Evolutionary conservation across 2,797 vertebrate species (phyloP).

Genomic region (Basileuterus tristriatus): DNA sequence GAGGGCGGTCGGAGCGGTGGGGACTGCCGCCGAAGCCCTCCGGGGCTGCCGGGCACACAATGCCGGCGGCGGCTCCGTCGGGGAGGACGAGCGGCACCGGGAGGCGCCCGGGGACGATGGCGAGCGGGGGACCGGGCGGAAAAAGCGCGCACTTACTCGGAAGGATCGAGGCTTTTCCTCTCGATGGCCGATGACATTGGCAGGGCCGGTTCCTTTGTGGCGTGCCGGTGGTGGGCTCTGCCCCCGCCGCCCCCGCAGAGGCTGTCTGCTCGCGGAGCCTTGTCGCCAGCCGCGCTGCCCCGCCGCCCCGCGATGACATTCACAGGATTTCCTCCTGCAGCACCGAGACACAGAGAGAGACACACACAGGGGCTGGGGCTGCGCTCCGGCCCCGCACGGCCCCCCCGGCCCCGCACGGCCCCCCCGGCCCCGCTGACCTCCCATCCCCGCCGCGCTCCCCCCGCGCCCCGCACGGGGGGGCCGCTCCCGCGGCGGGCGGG

Average conservation of each 20-base stretch:
- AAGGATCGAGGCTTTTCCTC: slow-evolving; percentile 93
- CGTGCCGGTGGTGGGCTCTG: slow-evolving; percentile 48
- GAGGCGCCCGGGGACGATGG: not conserved
- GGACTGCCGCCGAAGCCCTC: not conserved
- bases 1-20: not conserved
- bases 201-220: slow-evolving; percentile 74
- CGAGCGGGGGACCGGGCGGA: not conserved
- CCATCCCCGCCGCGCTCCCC: slow-evolving; percentile 63
- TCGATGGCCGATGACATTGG: slow-evolving; percentile 94
- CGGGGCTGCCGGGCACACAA: not conserved
- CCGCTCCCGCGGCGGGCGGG: not conserved
- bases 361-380: slow-evolving; percentile 20
- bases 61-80: not conserved
- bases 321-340: slow-evolving; percentile 77
- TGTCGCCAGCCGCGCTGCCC: slow-evolving; percentile 62
- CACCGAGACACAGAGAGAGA: slow-evolving; percentile 49
- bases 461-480: not conserved
- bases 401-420: not conserved
- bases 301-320: slow-evolving; percentile 76
- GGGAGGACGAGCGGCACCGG: not conserved
- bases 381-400: not conserved
- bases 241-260: slow-evolving; percentile 56
- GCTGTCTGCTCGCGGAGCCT: slow-evolving; percentile 51
- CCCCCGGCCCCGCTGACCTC: slow-evolving; percentile 55
- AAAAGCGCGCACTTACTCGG: slow-evolving; percentile 87